Percentiles rank a stretch among this genome's conserved stretches.
Conservation (phyloP, 2,113 vertebrate genomes). For the Tamias sibiricus region DNA sequence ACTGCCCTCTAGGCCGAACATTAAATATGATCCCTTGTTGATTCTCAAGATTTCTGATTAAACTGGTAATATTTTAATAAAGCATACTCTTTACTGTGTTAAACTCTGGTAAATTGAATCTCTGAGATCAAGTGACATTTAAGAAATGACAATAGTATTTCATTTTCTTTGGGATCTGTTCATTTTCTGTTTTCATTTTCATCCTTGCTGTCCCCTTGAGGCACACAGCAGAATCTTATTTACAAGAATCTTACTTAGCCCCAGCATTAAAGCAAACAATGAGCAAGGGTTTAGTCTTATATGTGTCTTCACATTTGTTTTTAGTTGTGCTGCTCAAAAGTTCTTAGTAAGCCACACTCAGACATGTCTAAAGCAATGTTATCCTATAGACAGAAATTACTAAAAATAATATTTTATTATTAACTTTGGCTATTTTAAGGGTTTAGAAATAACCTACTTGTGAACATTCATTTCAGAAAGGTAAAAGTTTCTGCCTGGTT, state of each 20-base stretch:
- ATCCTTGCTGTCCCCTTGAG: not conserved
- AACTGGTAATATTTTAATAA: conserved; percentile 55
- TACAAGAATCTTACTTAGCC: not conserved
- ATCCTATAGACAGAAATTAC: not conserved
- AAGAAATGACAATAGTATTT: not conserved
- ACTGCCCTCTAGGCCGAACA: conserved; percentile 47
- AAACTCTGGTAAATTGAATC: conserved; percentile 1
- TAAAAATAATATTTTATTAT: not conserved
- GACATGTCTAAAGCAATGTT: not conserved
- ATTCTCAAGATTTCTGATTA: conserved; percentile 52
- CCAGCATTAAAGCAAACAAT: not conserved
- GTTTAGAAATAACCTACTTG: not conserved
- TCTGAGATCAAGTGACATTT: conserved; percentile 32
- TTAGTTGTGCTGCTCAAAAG: not conserved
- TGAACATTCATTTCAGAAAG: not conserved
- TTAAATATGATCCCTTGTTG: conserved; percentile 27
- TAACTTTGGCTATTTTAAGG: not conserved
- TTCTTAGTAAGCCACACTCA: not conserved
- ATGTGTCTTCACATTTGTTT: not conserved
- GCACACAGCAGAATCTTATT: not conserved
- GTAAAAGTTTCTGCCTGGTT: not conserved
- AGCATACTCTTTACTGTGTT: not conserved
- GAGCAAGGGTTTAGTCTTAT: not conserved
- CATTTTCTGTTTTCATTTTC: conserved; percentile 48
- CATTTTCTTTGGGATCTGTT: not conserved